phyloP scores from a whole-genome alignment of 2,113 vertebrate genomes.

The Tragelaphus imberbis region DNA sequence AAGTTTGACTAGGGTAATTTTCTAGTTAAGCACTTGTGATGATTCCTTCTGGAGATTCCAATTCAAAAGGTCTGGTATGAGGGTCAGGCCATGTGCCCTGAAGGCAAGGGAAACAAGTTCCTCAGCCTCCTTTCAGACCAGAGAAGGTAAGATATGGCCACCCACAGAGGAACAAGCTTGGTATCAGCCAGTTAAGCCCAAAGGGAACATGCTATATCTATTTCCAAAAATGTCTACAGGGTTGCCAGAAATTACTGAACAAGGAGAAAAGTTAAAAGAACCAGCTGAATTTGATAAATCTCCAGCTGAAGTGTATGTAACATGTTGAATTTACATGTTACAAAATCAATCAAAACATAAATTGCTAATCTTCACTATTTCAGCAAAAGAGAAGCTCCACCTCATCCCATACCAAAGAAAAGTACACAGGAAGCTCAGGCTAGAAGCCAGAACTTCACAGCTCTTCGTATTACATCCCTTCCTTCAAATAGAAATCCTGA shows the following conservation, averaged over 20 bases:
- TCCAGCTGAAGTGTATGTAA: background rate
- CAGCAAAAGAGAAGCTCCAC: background rate
- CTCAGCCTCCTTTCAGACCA: background rate
- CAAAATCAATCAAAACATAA: background rate
- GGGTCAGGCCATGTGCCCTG: background rate
- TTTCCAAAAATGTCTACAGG: slow-evolving; percentile 4
- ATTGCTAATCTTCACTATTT: slow-evolving; percentile 1
- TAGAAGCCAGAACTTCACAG: background rate
- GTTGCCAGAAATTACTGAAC: slow-evolving; percentile 4
- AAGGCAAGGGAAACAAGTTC: background rate
- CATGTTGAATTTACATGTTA: background rate
- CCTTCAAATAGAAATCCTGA: background rate
- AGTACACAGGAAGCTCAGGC: background rate
- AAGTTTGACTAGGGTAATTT: slow-evolving; percentile 14
- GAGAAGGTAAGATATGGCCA: background rate
- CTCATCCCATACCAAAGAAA: background rate
- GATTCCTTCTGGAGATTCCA: background rate
- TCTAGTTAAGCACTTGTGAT: slow-evolving; percentile 38
- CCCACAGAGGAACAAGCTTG: background rate
- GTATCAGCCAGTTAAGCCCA: background rate
- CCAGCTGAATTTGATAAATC: background rate
- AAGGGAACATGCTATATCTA: background rate
- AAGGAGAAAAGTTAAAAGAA: slow-evolving; percentile 12
- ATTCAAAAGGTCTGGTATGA: slow-evolving; percentile 3
- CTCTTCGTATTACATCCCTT: background rate